Evolutionary conservation across 2,113 vertebrate genomes (phyloP).

Genomic region (Tretioscincus oriximinensis): DNA sequence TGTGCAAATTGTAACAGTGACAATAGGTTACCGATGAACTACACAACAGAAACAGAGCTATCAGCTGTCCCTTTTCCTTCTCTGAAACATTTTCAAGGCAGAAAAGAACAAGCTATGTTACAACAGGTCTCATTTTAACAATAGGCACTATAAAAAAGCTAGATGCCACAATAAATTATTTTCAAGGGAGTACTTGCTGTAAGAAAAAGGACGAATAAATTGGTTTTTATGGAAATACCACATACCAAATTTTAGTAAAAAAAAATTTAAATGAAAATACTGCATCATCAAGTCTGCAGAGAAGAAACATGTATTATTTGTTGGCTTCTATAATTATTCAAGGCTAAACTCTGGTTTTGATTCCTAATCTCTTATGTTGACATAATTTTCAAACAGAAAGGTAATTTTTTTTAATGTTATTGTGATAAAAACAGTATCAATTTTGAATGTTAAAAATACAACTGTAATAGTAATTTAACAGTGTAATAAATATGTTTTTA

Average conservation of each 20-base stretch:
- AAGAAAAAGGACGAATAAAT: neutral
- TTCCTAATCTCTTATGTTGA: conserved; percentile 31
- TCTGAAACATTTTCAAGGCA: conserved; percentile 30
- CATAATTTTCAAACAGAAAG: conserved; percentile 28
- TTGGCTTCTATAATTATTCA: conserved; percentile 25
- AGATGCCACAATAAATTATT: conserved; percentile 32
- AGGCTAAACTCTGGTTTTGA: conserved; percentile 28
- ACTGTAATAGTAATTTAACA: conserved; percentile 1
- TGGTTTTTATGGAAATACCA: conserved; percentile 32
- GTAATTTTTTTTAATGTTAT: conserved; percentile 10
- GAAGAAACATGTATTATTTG: conserved; percentile 40
- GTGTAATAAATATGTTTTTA: neutral
- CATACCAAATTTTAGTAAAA: conserved; percentile 25
- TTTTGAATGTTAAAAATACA: conserved; percentile 11
- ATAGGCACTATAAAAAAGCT: conserved; percentile 29
- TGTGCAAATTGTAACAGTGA: conserved; percentile 59
- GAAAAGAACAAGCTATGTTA: conserved; percentile 36
- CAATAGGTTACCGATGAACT: conserved; percentile 57
- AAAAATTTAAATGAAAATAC: conserved; percentile 4
- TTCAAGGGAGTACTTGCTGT: conserved; percentile 31
- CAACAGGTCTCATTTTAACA: conserved; percentile 4
- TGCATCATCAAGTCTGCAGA: conserved; percentile 21
- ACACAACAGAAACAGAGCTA: conserved; percentile 54
- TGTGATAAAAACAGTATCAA: neutral
- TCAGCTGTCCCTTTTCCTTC: conserved; percentile 36